Conservation (phyloP, 1,140 invertebrate genomes). For the Bombus vancouverensis region DNA sequence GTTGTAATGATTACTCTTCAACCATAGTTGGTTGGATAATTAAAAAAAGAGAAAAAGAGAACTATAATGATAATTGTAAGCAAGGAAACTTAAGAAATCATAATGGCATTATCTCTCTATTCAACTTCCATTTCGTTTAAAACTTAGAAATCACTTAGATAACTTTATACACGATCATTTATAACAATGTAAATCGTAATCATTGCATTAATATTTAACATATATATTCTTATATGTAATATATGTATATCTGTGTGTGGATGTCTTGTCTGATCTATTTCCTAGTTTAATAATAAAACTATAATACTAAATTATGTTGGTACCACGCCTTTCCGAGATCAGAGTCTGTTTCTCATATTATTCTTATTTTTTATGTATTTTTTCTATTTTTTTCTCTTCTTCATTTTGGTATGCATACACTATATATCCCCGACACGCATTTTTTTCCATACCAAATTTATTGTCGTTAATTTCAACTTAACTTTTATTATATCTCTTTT, state of each 20-base stretch:
- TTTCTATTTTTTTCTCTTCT: conserved; percentile 40
- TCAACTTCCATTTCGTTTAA: conserved; percentile 74
- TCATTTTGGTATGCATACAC: conserved; percentile 46
- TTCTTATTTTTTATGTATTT: conserved; percentile 9
- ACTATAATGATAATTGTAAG: conserved; percentile 63
- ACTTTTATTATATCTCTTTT: conserved; percentile 60
- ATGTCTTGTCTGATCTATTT: conserved; percentile 78
- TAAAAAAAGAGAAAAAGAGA: conserved; percentile 65
- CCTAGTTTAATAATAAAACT: conserved; percentile 80
- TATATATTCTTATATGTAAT: conserved; percentile 81
- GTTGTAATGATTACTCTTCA: conserved; percentile 19
- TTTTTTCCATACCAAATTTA: conserved; percentile 79
- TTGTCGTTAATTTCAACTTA: conserved; percentile 80
- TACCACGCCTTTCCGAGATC: conserved; percentile 77
- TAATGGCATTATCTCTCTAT: conserved; percentile 80
- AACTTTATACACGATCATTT: conserved; percentile 83
- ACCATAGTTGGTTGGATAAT: conserved; percentile 55
- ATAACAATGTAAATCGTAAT: conserved; percentile 82
- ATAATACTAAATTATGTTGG: conserved; percentile 81
- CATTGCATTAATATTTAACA: conserved; percentile 83
- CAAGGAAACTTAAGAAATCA: conserved; percentile 72
- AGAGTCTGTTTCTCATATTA: conserved; percentile 66
- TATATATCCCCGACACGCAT: conserved; percentile 59
- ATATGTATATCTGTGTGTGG: conserved; percentile 81
- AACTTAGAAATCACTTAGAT: conserved; percentile 82